These are phyloP conservation scores for Diplolepis rosae DNA, from an alignment of 2,888 invertebrate genomes.

Conservation along the genomic window DNA sequence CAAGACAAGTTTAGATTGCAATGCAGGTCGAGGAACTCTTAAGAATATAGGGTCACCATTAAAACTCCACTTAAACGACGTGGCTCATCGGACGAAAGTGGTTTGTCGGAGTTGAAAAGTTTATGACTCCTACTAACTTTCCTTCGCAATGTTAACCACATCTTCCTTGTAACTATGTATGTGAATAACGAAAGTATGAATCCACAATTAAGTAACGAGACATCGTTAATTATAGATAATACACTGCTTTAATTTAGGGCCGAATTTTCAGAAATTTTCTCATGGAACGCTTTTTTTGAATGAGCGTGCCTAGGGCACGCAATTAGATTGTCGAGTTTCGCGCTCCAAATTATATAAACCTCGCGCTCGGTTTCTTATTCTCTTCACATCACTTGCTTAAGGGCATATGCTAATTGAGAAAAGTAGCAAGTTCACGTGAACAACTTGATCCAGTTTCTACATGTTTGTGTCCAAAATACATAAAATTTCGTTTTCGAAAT, in stretches of 20 bases:
- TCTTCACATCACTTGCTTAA: no score
- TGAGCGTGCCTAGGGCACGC: no score
- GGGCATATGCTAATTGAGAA: no score
- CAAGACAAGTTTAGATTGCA: slow-evolving; percentile 7
- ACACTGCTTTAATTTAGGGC: neutral
- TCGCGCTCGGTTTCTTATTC: no score
- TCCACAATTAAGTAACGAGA: neutral
- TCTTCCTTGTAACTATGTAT: neutral
- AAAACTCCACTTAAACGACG: slow-evolving; percentile 24
- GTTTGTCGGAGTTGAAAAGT: slow-evolving; percentile 29
- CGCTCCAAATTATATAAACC: no score
- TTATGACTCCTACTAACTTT: slow-evolving; percentile 14
- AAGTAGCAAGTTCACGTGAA: no score
- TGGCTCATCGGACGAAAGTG: slow-evolving; percentile 22
- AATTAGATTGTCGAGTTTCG: no score
- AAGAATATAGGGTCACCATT: slow-evolving; percentile 25
- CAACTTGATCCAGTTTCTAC: no score
- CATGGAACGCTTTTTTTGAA: no score
- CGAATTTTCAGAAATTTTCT: no score
- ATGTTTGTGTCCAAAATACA: no score
- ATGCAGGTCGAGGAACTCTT: slow-evolving; percentile 16
- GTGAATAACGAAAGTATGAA: neutral
- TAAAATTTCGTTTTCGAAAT: no score
- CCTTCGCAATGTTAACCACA: slow-evolving; percentile 5
- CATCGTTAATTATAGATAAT: slow-evolving; percentile 15